Conservation (phyloP, 2,888 invertebrate genomes). For the Epirrhoe tristata region DNA sequence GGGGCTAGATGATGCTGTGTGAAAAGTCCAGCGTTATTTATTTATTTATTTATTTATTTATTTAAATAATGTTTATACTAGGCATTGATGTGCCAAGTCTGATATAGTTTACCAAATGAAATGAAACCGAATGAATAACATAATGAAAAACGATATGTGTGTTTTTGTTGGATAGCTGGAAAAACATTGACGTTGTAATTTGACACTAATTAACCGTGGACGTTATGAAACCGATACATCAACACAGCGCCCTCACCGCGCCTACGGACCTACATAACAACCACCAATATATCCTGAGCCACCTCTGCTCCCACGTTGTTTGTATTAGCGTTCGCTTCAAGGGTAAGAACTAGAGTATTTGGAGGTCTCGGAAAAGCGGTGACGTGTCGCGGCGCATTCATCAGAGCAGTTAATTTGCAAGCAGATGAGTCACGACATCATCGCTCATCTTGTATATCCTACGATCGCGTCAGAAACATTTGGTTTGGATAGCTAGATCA, state of each 20-base stretch:
- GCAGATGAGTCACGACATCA: constrained; percentile 79
- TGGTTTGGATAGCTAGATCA: constrained; percentile 44
- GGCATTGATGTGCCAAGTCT: not conserved
- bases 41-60: too few relatives aligned
- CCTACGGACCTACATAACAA: constrained; percentile 66
- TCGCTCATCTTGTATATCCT: constrained; percentile 75
- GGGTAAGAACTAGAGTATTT: constrained; percentile 38
- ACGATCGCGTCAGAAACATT: constrained; percentile 66
- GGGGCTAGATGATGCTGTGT: too few relatives aligned
- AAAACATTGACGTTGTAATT: constrained; percentile 77
- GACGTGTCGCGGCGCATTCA: constrained; percentile 69
- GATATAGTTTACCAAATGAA: not conserved
- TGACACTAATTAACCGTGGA: constrained; percentile 78
- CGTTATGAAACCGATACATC: constrained; percentile 80
- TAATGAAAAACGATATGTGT: constrained; percentile 19
- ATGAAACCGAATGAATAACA: constrained; percentile 10
- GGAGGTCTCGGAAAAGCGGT: constrained; percentile 59
- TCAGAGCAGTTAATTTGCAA: constrained; percentile 83
- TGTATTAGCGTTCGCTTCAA: constrained; percentile 36
- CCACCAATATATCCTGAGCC: constrained; percentile 57
- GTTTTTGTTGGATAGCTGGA: constrained; percentile 47
- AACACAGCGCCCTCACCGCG: constrained; percentile 68
- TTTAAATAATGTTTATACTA: too few relatives aligned
- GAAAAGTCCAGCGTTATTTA: too few relatives aligned
- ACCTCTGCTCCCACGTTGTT: constrained; percentile 40